Evolutionary conservation across 2,888 invertebrate species (phyloP).

Genomic region (Hedychridium roseum): DNA sequence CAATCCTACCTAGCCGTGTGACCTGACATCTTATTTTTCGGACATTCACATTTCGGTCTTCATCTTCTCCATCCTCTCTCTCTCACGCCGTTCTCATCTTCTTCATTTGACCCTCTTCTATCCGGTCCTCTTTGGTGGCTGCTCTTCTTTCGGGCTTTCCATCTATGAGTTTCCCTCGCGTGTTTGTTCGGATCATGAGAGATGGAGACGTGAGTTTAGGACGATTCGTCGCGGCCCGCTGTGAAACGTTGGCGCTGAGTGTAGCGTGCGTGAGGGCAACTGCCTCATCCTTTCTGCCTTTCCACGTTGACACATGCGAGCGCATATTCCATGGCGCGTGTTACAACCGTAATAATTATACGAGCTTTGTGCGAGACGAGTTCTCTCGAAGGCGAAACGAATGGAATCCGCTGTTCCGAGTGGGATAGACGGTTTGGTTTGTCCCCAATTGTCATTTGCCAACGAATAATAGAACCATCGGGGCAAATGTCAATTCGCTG

Average conservation of each 20-base stretch:
- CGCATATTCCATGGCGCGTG: no score
- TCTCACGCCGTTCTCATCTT: no score
- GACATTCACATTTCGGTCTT: constrained; percentile 22
- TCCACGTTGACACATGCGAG: no score
- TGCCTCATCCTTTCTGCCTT: no score
- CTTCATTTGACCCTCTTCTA: no score
- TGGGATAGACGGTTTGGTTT: not conserved
- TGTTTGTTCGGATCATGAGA: constrained; percentile 38
- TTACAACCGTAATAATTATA: no score
- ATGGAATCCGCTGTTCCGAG: not conserved
- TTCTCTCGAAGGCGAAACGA: constrained; percentile 13
- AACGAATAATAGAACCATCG: no score
- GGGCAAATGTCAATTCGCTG: no score
- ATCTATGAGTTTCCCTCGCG: constrained; percentile 26
- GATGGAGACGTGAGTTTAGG: constrained; percentile 60
- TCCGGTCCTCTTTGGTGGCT: no score
- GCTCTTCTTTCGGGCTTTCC: no score
- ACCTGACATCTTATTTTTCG: constrained; percentile 15
- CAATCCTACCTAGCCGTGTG: not conserved
- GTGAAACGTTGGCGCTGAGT: no score
- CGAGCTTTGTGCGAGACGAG: constrained; percentile 10
- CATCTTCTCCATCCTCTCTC: constrained; percentile 19
- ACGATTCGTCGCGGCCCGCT: constrained; percentile 58
- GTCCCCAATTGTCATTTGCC: not conserved
- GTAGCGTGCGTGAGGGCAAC: no score